phyloP scores from a whole-genome alignment of 2,888 invertebrate species.

The Tortrix viridana region DNA sequence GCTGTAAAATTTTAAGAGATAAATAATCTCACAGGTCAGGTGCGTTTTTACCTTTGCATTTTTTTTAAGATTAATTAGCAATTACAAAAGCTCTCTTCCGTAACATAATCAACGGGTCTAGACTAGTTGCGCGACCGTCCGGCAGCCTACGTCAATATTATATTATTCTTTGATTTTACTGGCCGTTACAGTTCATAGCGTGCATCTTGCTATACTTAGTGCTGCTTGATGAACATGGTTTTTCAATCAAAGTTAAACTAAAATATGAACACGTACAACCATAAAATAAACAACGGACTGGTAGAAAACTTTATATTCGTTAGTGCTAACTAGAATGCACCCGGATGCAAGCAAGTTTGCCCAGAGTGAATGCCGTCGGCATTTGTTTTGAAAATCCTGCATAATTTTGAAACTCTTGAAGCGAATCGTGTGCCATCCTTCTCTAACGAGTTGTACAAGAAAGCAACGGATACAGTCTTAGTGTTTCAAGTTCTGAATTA shows the following conservation, averaged over 20 bases:
- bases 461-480: neutral
- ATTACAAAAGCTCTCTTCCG: no score
- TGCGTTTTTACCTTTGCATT: neutral
- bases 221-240: no score
- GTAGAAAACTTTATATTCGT: conserved; percentile 17
- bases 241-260: neutral
- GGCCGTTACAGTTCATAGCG: no score
- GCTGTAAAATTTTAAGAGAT: neutral
- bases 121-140: no score
- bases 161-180: no score
- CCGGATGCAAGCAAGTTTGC: conserved; percentile 16
- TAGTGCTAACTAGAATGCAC: conserved; percentile 19
- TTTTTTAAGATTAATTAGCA: no score
- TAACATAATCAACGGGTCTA: no score
- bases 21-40: neutral
- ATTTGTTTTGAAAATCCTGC: conserved; percentile 15
- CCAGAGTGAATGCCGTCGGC: neutral
- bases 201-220: no score
- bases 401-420: neutral
- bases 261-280: neutral
- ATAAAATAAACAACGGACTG: conserved; percentile 5
- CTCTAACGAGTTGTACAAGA: neutral
- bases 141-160: no score
- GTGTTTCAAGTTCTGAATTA: conserved; percentile 6
- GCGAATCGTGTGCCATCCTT: neutral